phyloP scores from a whole-genome alignment of 2,888 invertebrate species.

The Eupeodes latifasciatus region DNA sequence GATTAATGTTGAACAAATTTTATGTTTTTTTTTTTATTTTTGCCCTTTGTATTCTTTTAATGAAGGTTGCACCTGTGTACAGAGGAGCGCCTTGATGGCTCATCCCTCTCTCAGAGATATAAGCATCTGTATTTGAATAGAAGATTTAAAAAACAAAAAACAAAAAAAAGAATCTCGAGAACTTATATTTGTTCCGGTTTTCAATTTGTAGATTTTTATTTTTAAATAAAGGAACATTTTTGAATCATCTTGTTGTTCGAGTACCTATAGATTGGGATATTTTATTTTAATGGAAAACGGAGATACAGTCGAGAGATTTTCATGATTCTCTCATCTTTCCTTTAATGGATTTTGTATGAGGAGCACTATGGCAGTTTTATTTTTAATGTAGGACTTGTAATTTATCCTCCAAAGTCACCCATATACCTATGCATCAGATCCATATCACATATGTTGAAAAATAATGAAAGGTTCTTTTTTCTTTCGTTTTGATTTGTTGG shows the following conservation, averaged over 20 bases:
- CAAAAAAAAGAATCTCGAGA: conserved; percentile 54
- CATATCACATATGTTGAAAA: conserved; percentile 8
- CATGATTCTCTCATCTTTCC: conserved; percentile 47
- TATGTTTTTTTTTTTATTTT: conserved; percentile 18
- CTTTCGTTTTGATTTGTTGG: neutral
- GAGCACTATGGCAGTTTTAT: neutral
- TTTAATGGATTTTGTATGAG: conserved; percentile 47
- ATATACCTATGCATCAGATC: neutral
- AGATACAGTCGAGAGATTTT: conserved; percentile 71
- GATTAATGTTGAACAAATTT: conserved; percentile 76
- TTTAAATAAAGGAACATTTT: conserved; percentile 20
- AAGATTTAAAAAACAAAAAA: conserved; percentile 25
- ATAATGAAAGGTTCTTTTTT: neutral
- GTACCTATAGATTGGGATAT: neutral
- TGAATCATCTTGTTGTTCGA: neutral
- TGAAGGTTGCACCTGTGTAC: conserved; percentile 68
- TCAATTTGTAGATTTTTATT: conserved; percentile 57
- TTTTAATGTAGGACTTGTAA: conserved; percentile 30
- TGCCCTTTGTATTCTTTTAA: conserved; percentile 31
- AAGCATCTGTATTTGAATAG: conserved; percentile 43
- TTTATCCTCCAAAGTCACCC: neutral
- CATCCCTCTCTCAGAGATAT: conserved; percentile 6
- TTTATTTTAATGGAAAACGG: conserved; percentile 53
- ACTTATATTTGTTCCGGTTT: conserved; percentile 73
- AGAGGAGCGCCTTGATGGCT: conserved; percentile 26